Percentiles rank a stretch among this genome's conserved stretches.
phyloP scores from a whole-genome alignment of 2,797 vertebrate genomes.

The Phalanger gymnotis region DNA sequence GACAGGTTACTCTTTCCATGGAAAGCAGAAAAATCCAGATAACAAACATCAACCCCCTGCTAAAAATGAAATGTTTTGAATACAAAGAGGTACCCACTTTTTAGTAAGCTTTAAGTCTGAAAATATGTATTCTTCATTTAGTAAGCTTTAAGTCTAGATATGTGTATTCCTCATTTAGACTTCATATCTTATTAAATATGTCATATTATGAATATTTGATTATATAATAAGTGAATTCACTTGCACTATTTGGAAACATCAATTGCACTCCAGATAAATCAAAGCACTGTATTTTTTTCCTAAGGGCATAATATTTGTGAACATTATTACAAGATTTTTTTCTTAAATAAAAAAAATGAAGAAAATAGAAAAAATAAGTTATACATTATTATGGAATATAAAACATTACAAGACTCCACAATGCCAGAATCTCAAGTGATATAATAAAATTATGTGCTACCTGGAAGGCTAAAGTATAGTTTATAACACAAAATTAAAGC shows the following conservation, averaged over 20 bases:
- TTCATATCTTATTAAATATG: slow-evolving; percentile 26
- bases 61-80: neutral
- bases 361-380: slow-evolving; percentile 35
- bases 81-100: neutral
- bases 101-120: neutral
- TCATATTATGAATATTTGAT: neutral
- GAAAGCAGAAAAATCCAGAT: neutral
- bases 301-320: slow-evolving; percentile 52
- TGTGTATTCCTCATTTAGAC: slow-evolving; percentile 11
- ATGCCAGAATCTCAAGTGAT: slow-evolving; percentile 58
- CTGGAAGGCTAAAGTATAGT: slow-evolving; percentile 51
- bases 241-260: slow-evolving; percentile 46
- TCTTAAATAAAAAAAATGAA: slow-evolving; percentile 56
- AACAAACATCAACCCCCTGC: neutral
- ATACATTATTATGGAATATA: slow-evolving; percentile 42
- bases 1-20: neutral
- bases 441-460: slow-evolving; percentile 74
- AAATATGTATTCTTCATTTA: slow-evolving; percentile 9
- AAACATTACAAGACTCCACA: slow-evolving; percentile 56
- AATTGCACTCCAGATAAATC: slow-evolving; percentile 55
- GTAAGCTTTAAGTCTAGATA: neutral
- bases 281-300: neutral
- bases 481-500: slow-evolving; percentile 69
- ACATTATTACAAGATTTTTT: slow-evolving; percentile 49
- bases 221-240: neutral